phyloP scores from a whole-genome alignment of 1,140 invertebrate species.

The Charaxes varanes region DNA sequence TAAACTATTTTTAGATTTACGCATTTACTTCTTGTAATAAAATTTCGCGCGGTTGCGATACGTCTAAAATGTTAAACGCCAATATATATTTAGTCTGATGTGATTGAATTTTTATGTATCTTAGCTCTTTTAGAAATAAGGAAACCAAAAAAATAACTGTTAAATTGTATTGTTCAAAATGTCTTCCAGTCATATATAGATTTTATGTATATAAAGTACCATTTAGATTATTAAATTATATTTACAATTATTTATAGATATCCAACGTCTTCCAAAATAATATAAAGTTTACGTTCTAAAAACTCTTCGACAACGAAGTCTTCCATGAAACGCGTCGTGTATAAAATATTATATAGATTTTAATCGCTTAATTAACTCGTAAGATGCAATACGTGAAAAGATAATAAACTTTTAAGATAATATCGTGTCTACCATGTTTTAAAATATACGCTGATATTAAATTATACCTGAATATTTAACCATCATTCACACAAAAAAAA shows the following conservation, averaged over 20 bases:
- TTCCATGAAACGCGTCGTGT: constrained; percentile 35
- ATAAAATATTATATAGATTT: constrained; percentile 3
- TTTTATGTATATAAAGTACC: constrained; percentile 38
- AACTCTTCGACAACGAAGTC: constrained; percentile 64
- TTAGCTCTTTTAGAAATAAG: constrained; percentile 25
- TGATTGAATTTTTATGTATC: constrained; percentile 31
- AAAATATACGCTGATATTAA: constrained; percentile 1
- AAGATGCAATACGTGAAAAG: constrained; percentile 5
- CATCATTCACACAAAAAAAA: no score
- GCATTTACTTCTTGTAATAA: constrained; percentile 36
- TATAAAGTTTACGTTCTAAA: constrained; percentile 27
- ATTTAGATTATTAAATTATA: constrained; percentile 34
- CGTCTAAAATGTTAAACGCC: constrained; percentile 24
- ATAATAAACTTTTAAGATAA: constrained; percentile 7
- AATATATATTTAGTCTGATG: constrained; percentile 38
- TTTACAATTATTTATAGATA: constrained; percentile 33
- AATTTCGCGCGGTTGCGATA: constrained; percentile 25
- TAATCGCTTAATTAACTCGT: constrained; percentile 9
- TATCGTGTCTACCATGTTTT: neutral
- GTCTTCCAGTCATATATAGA: constrained; percentile 42
- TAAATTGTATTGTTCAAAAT: constrained; percentile 26
- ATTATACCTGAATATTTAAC: no score
- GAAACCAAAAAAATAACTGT: constrained; percentile 21
- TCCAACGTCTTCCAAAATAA: constrained; percentile 51
- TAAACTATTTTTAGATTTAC: constrained; percentile 67